Percentiles rank a stretch among this genome's conserved stretches.
Conservation (phyloP, 1,140 invertebrate genomes). For the Bradysia coprophila region DNA sequence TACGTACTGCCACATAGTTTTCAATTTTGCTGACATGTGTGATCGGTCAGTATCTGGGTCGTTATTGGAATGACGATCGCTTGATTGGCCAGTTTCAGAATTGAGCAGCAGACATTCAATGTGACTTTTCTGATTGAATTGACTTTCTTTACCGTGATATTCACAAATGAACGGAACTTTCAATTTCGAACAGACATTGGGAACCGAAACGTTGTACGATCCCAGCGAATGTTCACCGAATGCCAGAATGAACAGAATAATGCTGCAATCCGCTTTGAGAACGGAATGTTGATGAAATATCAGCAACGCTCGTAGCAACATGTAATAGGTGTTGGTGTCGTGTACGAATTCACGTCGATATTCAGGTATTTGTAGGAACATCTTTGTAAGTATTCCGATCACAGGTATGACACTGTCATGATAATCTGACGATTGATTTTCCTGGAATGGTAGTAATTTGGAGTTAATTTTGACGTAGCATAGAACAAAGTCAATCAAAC, state of each 20-base stretch:
- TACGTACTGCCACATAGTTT: not conserved
- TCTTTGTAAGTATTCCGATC: constrained; percentile 9
- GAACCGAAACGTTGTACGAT: constrained; percentile 5
- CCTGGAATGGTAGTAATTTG: constrained; percentile 3
- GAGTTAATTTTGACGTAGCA: too few relatives aligned
- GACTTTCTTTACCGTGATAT: not conserved
- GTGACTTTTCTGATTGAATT: not conserved
- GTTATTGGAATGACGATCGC: too few relatives aligned
- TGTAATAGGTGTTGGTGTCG: constrained; percentile 7
- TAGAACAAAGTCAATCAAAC: too few relatives aligned
- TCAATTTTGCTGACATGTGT: not conserved
- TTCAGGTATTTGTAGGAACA: constrained; percentile 7
- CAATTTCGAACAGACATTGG: constrained; percentile 7
- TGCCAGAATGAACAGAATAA: constrained; percentile 13
- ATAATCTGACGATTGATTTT: constrained; percentile 5
- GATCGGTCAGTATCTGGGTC: too few relatives aligned
- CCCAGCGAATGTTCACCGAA: constrained; percentile 7
- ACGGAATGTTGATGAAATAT: constrained; percentile 6
- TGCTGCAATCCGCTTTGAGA: constrained; percentile 7
- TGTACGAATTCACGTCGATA: constrained; percentile 8
- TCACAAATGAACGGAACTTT: constrained; percentile 9
- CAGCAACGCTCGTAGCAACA: constrained; percentile 11
- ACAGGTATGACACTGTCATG: constrained; percentile 10
- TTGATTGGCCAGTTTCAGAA: too few relatives aligned
- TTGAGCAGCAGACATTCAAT: not conserved